A percentile compares a stretch with the other conserved stretches of the same genome.
Evolutionary conservation across 2,797 vertebrate genomes (phyloP).

Genomic region (Falco biarmicus): DNA sequence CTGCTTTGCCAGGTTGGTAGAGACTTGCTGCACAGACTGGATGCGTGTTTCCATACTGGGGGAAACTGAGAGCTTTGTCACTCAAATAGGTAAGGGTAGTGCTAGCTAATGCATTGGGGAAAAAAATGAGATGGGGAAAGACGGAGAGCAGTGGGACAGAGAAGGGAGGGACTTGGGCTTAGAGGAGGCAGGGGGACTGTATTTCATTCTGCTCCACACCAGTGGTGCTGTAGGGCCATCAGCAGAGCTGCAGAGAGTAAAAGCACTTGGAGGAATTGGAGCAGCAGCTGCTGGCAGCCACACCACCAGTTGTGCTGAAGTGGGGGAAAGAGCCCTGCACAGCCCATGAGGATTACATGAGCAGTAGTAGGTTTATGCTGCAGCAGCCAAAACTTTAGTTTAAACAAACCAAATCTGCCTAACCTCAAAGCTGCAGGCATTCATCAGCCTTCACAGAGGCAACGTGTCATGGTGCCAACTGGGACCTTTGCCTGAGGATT

Average conservation of each 20-base stretch:
- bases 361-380: slow-evolving; percentile 61
- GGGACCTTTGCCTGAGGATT: slow-evolving; percentile 39
- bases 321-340: slow-evolving; percentile 5
- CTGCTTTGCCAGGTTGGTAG: not conserved
- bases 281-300: slow-evolving; percentile 11
- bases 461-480: slow-evolving; percentile 10
- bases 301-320: not conserved
- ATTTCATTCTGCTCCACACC: not conserved
- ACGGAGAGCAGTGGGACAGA: not conserved
- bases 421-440: slow-evolving; percentile 49
- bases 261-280: not conserved
- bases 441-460: slow-evolving; percentile 51
- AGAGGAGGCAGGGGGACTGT: not conserved
- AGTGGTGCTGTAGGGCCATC: slow-evolving; percentile 7
- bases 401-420: slow-evolving; percentile 62
- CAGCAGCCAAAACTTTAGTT: slow-evolving; percentile 60
- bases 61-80: not conserved
- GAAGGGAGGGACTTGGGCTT: not conserved
- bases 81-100: not conserved
- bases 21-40: not conserved
- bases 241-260: not conserved
- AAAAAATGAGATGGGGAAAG: not conserved
- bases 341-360: slow-evolving; percentile 1
- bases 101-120: not conserved
- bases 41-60: not conserved